Evolutionary conservation across 1,140 invertebrate species (phyloP), one percentile per base, ranked within the genome.

Genomic region (Mya arenaria): DNA sequence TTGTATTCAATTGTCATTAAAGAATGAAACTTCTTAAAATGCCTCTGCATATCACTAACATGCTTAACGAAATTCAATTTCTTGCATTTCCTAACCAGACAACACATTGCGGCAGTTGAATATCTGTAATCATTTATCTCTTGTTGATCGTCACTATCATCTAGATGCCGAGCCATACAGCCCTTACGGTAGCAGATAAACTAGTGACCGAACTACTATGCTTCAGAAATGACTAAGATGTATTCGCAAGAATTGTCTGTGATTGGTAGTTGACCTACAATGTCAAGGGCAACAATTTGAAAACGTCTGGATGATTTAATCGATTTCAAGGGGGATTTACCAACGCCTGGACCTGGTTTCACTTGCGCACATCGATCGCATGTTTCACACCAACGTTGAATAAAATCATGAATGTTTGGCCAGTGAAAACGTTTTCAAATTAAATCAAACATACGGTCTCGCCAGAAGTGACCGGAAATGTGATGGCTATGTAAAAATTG

Each of bases 111-210:
- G n/a, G n/a, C n/a, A n/a, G n/a, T n/a, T n/a, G n/a, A n/a, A n/a
- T n/a, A n/a, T n/a, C n/a, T n/a, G n/a, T n/a, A n/a, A n/a, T n/a
- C n/a, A n/a, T n/a, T n/a, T n/a, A n/a, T n/a, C n/a, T n/a, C n/a
- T n/a, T n/a, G n/a, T n/a, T n/a, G n/a, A n/a, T n/a, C n/a, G n/a
- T n/a, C n/a, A n/a, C n/a, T n/a, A n/a, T n/a, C n/a, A n/a, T n/a
- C n/a, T n/a, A n/a, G n/a, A n/a, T n/a, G n/a, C 86, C 63, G 25
- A 78, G 87, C 87, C 15, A 34, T 48, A 75, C 83, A 92, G 56
- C 86, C 85, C 0, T 90, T 88, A 34, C 86, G 89, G 68, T 87
- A 87, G 71, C n/a, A n/a, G n/a, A n/a, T n/a, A n/a, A n/a, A n/a
- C n/a, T n/a, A n/a, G n/a, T n/a, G n/a, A n/a, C n/a, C n/a, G n/a